Base-by-base conservation (phyloP, 2,888 invertebrate species). In the Girardia tigrina region DNA sequence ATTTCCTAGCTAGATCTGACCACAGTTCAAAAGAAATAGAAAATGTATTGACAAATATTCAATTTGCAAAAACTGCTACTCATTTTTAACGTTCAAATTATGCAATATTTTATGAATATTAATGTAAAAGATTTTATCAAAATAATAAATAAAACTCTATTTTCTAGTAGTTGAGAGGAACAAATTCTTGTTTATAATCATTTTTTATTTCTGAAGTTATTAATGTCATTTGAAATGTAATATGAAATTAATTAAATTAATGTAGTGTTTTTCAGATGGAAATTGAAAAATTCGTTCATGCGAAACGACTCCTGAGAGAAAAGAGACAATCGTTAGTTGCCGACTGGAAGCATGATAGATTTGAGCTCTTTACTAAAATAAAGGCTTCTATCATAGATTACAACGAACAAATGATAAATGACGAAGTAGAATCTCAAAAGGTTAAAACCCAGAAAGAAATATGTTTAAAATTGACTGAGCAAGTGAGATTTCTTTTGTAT, bases 381-480 rank as follows among this genome's bases (percentile, higher is more conserved):
- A 56, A 56, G 56, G 56, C 56, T 6, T 56, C 56, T 12, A 56
- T 56, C 23, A 56, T 56, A 2, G 4, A 56, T 56, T 56, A 56
- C 23, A 56, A 56, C 23, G 56, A 56, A 56, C 56, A 56, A 4
- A 16, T 56, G 4, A 56, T 56, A 20, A 23, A 6, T 2, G 56
- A n/a, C n/a, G 20, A 56, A 56, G 8, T 56, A 12, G 56, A 56
- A 56, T 56, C 56, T 8, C 56, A 56, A n/a, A 56, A 56, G 23
- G n/a, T 56, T 20, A 56, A 56, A 56, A 4, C 4, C 23, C 56
- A 56, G 23, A 56, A 56, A 56, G 56, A 56, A 56, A 56, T 56
- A 56, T 56, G 56, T n/a, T 56, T 23, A n/a, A n/a, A 56, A 56
- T 56, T 56, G 23, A 56, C 56, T 23, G 56, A 56, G n/a, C 56